A percentile compares a stretch with the other conserved stretches of the same genome.
Conservation (phyloP, 2,113 vertebrate genomes). For the Epinephelus moara region DNA sequence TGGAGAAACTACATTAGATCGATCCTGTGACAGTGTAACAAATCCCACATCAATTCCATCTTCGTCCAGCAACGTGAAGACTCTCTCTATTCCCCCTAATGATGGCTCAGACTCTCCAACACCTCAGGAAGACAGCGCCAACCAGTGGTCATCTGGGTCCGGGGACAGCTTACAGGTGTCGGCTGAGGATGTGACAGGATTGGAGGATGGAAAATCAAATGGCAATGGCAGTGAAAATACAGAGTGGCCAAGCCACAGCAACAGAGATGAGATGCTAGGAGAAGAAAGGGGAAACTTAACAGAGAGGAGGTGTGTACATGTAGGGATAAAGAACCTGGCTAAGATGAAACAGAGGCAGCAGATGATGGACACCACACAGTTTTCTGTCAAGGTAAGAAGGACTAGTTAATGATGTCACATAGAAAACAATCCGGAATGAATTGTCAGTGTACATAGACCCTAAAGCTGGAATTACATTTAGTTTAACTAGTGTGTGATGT, state of each 20-base stretch:
- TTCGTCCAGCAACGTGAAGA: not conserved
- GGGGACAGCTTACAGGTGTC: rapidly evolving
- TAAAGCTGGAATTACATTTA: too few relatives aligned
- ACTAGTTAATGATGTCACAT: not conserved
- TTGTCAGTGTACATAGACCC: too few relatives aligned
- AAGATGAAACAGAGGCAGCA: slow-evolving; percentile 48
- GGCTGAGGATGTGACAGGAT: not conserved
- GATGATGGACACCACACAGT: slow-evolving; percentile 26
- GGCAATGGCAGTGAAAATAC: not conserved
- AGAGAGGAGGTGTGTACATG: not conserved
- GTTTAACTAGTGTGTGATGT: too few relatives aligned
- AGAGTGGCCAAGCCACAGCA: not conserved
- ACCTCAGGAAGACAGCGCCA: not conserved
- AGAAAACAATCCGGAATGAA: not conserved
- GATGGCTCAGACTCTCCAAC: not conserved
- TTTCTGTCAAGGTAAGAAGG: slow-evolving; percentile 67
- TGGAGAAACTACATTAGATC: not conserved
- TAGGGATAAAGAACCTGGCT: slow-evolving; percentile 33
- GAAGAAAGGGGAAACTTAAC: not conserved
- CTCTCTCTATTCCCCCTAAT: not conserved
- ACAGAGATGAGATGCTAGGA: not conserved
- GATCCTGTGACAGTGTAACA: not conserved
- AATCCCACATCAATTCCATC: slow-evolving; percentile 10
- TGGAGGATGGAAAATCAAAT: not conserved
- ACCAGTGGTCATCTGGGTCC: not conserved